Evolutionary conservation across 2,113 vertebrate genomes (phyloP), one percentile per base, ranked within the genome.

Genomic region (Columba livia): DNA sequence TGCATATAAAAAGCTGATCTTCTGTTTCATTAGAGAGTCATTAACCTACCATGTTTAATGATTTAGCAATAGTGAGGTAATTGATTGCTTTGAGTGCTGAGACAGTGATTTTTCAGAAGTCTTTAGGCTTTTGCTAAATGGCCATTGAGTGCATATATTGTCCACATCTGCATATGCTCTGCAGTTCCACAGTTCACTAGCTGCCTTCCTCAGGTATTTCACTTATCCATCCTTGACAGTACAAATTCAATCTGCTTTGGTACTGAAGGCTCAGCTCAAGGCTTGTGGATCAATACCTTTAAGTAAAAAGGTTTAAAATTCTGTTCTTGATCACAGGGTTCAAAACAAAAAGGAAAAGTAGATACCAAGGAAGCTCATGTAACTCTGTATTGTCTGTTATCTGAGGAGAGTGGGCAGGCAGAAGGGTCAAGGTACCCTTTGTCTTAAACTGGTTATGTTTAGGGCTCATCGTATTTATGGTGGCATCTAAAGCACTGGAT

Each of bases 261-360:
- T 44, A 44, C 19, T 20, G 42, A 28, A 21, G 42, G 17, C 42
- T 81, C 2, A 62, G 4, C 15, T 24, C 0, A 0, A 36, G 56
- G 9, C 34, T 9, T 48, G 12, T 38, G 50, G 67, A 69, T 53
- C 40, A 32, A 16, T 7, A 11, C 4, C 29, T 42, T 29, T 32
- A 29, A 31, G n/a, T 47, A n/a, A 64, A 75, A 72, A 34, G 4
- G 2, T 42, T 56, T 86, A 15, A 51, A 65, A 50, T 58, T 19
- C 34, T 4, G 8, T 38, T 85, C 70, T n/a, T 79, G 29, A 23
- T 72, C 10, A 6, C 1, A 34, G 7, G 3, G 16, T n/a, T 66
- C 61, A 25, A 1, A 12, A 8, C 2, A 6, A 31, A 77, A 71
- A 60, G n/a, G 31, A 60, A 42, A 71, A 75, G 13, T 6, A 53